Percentiles rank a stretch among this genome's conserved stretches.
Conservation (phyloP, 2,888 invertebrate species). For the Drosophila tripunctata region DNA sequence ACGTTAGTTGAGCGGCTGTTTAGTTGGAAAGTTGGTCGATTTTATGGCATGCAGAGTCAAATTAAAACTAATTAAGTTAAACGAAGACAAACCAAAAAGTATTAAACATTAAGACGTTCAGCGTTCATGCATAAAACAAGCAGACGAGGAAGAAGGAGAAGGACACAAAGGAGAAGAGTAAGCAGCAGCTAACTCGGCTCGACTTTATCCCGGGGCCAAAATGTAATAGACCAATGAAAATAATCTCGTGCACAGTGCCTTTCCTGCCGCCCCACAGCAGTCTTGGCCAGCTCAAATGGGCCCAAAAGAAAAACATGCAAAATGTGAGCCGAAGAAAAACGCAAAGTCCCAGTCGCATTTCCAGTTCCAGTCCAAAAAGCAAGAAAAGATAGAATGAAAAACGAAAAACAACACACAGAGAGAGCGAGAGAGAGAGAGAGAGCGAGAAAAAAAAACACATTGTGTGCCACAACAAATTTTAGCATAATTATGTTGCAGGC, state of each 20-base stretch:
- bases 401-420: too few species aligned
- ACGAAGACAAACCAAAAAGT: constrained; percentile 63
- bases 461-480: constrained; percentile 73
- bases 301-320: constrained; percentile 57
- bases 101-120: constrained; percentile 61
- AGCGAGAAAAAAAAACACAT: constrained; percentile 36
- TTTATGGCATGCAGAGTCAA: constrained; percentile 43
- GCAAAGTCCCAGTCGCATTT: constrained; percentile 45
- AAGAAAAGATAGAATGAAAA: constrained; percentile 14
- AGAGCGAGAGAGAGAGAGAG: too few species aligned
- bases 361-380: constrained; percentile 42
- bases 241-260: constrained; percentile 44
- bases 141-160: too few species aligned
- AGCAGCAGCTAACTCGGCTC: constrained; percentile 1
- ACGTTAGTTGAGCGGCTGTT: constrained; percentile 32
- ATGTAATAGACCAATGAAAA: constrained; percentile 70
- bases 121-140: constrained; percentile 67
- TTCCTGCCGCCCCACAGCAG: constrained; percentile 20
- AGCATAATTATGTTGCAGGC: constrained; percentile 71
- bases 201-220: constrained; percentile 41
- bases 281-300: constrained; percentile 11
- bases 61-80: constrained; percentile 73
- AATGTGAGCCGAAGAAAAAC: constrained; percentile 23
- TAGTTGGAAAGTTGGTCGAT: neutral
- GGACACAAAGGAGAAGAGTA: too few species aligned